Base-by-base conservation (phyloP, 2,113 vertebrate species). In the Hippopotamus amphibius region DNA sequence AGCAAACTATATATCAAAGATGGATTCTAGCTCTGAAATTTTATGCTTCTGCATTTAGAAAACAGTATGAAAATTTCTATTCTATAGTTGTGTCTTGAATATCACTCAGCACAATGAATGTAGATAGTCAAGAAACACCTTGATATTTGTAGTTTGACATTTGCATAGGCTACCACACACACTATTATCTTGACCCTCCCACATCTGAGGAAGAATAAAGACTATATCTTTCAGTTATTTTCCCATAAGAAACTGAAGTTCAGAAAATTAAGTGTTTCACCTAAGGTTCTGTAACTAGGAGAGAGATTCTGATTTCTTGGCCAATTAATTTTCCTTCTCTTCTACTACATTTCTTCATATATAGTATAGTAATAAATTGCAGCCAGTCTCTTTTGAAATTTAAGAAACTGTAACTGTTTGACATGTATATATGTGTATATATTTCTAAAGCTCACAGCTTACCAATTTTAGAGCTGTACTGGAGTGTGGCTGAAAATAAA, bases 251-350 rank as follows among this genome's bases (percentile, higher is more conserved):
- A 95, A 89, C 33, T 21, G 48, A 95, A 82, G 24, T 94, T 90
- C 13, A 43, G 53, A 79, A 95, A 83, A 95, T 88, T 82, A 81
- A 63, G 8, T 81, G n/a, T 65, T 96, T 83, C 90, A 30, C 69
- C 82, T 69, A 74, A 90, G 33, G 57, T 83, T 59, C 90, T 74
- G 4, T 48, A 74, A 79, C 16, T 65, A 72, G 48, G 81, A 82
- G 26, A 91, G 46, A 82, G 50, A 48, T 68, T 89, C 66, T 96
- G 69, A 90, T 76, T 91, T 92, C 22, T 80, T 82, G 41, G 19
- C 28, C n/a, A 95, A 69, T 79, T 55, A 37, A 85, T 94, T 97
- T 93, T 76, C 28, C 93, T 90, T 85, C 71, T 93, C 43, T 89
- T 96, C 16, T 10, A 46, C 17, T 69, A 19, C 66, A 26, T 74